phyloP scores from a whole-genome alignment of 92 coral and sea anemone species.

The Parazoanthus darwini region DNA sequence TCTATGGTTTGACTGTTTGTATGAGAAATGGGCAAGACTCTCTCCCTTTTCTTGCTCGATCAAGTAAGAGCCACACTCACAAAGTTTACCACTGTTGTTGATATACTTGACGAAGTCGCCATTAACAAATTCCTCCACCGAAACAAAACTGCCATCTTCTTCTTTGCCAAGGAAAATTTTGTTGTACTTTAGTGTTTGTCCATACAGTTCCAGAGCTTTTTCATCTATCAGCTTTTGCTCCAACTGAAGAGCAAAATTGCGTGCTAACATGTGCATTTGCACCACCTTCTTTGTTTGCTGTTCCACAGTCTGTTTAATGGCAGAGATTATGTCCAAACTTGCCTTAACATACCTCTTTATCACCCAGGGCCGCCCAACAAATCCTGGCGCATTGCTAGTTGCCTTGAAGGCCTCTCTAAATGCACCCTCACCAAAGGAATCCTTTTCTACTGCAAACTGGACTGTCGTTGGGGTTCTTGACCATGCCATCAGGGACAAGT shows the following conservation, averaged over 20 bases:
- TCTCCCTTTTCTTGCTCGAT: constrained; percentile 21
- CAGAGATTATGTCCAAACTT: constrained; percentile 16
- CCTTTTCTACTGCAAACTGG: constrained; percentile 41
- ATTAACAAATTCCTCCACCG: not conserved
- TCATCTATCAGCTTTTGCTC: constrained; percentile 2
- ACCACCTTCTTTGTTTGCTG: not conserved
- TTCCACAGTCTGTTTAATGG: constrained; percentile 29
- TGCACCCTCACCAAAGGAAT: constrained; percentile 38
- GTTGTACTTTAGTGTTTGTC: not conserved
- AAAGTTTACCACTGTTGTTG: constrained; percentile 13
- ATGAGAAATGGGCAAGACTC: constrained; percentile 27
- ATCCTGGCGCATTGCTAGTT: constrained; percentile 33
- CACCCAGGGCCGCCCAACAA: constrained; percentile 24
- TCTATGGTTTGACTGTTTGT: constrained; percentile 14
- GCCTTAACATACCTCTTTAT: constrained; percentile 9
- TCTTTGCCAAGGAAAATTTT: constrained; percentile 1
- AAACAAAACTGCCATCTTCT: constrained; percentile 8
- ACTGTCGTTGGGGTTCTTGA: constrained; percentile 26
- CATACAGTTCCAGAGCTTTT: not conserved
- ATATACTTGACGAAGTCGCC: not conserved
- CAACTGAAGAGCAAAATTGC: constrained; percentile 15
- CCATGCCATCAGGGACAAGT: constrained; percentile 14
- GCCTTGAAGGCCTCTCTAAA: constrained; percentile 46
- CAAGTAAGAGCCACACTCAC: not conserved
- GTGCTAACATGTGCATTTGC: constrained; percentile 29